Conservation (phyloP, 2,888 invertebrate genomes). For the Marronus borbonicus region DNA sequence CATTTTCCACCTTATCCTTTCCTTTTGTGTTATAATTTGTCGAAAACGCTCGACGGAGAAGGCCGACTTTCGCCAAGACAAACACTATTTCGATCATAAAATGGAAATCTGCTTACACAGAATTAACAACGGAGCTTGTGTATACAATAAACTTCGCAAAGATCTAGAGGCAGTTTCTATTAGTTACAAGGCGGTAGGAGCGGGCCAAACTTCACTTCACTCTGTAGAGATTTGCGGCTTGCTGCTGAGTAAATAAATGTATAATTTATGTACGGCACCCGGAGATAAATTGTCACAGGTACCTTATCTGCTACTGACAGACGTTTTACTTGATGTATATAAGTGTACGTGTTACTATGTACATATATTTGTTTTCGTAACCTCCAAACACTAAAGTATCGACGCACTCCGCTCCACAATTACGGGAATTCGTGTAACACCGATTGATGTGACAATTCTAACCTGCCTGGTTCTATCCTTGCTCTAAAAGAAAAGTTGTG, state of each 20-base stretch:
- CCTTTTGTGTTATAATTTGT: neutral
- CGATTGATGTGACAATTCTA: too few relatives aligned
- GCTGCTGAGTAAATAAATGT: conserved; percentile 24
- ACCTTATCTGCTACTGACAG: neutral
- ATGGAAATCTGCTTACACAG: conserved; percentile 42
- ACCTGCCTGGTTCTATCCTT: too few relatives aligned
- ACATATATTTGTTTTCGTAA: too few relatives aligned
- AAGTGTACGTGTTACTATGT: too few relatives aligned
- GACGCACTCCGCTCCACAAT: too few relatives aligned
- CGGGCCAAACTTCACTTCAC: conserved; percentile 6
- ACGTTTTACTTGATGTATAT: neutral
- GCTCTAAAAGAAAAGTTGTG: too few relatives aligned
- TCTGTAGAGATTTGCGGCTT: conserved; percentile 19
- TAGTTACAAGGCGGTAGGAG: conserved; percentile 32
- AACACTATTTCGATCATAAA: conserved; percentile 38
- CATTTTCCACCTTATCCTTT: neutral
- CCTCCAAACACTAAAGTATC: too few relatives aligned
- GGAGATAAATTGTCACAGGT: neutral
- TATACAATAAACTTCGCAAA: conserved; percentile 33
- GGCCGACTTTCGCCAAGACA: conserved; percentile 27
- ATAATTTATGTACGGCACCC: conserved; percentile 3
- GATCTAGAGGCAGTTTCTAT: conserved; percentile 33
- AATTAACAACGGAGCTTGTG: conserved; percentile 36
- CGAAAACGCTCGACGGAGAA: neutral
- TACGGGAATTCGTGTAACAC: too few relatives aligned